Evolutionary conservation across 2,888 invertebrate genomes (phyloP).

Genomic region (Drosophila robusta): DNA sequence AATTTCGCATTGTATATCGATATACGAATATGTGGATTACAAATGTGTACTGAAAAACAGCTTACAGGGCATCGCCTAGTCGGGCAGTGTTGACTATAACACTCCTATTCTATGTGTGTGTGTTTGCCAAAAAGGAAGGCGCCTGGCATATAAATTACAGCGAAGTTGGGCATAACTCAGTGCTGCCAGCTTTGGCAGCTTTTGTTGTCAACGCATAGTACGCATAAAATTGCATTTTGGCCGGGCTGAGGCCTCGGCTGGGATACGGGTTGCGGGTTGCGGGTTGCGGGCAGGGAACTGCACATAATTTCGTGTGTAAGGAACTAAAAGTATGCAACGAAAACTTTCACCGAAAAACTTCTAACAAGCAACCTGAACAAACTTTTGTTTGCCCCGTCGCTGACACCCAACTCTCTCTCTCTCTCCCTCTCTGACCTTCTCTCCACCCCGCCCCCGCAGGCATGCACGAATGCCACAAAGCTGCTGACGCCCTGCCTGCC

Average conservation of each 20-base stretch:
- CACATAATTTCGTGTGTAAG: conserved; percentile 70
- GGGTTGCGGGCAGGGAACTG: background rate
- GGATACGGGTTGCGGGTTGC: background rate
- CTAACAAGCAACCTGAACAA: conserved; percentile 48
- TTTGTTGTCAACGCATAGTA: conserved; percentile 80
- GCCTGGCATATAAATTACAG: conserved; percentile 74
- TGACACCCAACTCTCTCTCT: background rate
- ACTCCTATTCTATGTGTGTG: conserved; percentile 6
- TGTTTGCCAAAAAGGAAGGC: conserved; percentile 15
- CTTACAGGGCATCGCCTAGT: conserved; percentile 3
- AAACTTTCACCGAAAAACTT: conserved; percentile 62
- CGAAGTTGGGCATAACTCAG: conserved; percentile 78
- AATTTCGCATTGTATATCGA: no score
- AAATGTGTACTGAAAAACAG: no score
- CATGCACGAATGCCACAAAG: conserved; percentile 67
- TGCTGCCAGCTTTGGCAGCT: conserved; percentile 73
- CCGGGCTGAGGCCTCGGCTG: background rate
- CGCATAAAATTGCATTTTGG: conserved; percentile 81
- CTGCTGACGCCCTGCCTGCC: conserved; percentile 89
- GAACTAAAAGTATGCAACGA: conserved; percentile 61
- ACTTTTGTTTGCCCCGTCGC: conserved; percentile 45
- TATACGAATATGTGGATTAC: no score
- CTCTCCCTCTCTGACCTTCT: background rate
- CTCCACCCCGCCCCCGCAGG: conserved; percentile 23
- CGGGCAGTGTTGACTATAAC: background rate